Percentiles rank a stretch among this genome's conserved stretches.
phyloP scores from a whole-genome alignment of 2,113 vertebrate genomes.

The Nothocercus julius region DNA sequence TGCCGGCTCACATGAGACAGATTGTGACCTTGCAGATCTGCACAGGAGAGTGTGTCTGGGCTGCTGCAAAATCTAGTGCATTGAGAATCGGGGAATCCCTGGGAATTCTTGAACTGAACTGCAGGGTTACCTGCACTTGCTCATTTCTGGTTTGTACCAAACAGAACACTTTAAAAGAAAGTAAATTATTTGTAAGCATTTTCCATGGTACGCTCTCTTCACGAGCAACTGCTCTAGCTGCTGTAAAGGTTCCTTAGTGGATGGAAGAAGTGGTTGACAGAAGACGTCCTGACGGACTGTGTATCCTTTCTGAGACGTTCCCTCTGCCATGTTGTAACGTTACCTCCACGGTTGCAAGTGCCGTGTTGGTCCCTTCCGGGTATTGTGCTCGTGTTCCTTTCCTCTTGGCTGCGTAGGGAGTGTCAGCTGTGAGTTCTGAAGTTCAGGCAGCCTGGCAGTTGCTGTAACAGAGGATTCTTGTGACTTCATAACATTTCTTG shows the following conservation, averaged over 20 bases:
- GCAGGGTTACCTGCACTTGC: neutral
- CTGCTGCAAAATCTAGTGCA: neutral
- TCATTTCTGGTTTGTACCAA: neutral
- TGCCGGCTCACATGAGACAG: neutral
- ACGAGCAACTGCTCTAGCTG: neutral
- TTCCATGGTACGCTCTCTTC: neutral
- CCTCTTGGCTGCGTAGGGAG: neutral
- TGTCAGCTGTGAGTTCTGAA: neutral
- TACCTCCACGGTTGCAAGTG: neutral
- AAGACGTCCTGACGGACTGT: neutral
- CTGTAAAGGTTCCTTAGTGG: neutral
- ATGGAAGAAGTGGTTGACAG: neutral
- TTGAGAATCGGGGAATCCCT: neutral
- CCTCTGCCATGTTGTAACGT: rapidly evolving
- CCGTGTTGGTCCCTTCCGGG: rapidly evolving
- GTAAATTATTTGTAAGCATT: neutral
- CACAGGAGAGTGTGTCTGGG: rapidly evolving
- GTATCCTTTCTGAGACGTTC: neutral
- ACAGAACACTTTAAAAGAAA: neutral
- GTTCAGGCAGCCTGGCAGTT: neutral
- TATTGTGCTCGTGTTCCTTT: neutral
- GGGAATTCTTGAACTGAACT: neutral
- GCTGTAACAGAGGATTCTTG: neutral
- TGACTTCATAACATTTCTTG: neutral
- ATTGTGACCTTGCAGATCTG: neutral